Base-by-base conservation (phyloP, 2,888 invertebrate genomes). In the Petrophora chlorosata region DNA sequence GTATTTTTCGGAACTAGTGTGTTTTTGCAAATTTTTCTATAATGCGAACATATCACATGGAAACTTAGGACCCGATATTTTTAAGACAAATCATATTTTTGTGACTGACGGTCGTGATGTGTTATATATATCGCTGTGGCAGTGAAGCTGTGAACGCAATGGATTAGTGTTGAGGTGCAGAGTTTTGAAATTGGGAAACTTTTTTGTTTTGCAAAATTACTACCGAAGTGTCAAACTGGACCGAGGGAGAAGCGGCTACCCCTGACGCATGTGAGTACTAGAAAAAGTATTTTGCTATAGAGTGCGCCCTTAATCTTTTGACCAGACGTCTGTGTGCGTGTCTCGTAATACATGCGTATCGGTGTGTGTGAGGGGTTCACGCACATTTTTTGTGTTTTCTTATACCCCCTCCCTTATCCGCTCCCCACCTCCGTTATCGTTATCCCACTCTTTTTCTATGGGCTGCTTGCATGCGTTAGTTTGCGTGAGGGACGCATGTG, bases 171-270 rank as follows among this genome's bases (percentile, higher is more conserved):
- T 79, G 86, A 74, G 76, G 79, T 83, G 80, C 82, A 85, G 82
- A 81, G 65, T 70, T 80, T 73, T 73, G 68, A 63, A 67, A 82
- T 79, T 76, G 74, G 75, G 39, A 25, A 79, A 80, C 79, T 79
- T 84, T 82, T 82, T 79, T 74, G 76, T 85, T 80, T 77, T 72
- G 73, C 80, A 89, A 89, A 88, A 90, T 90, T 90, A 84, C 87
- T 81, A 85, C 88, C 88, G 72, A 88, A 83, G 86, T 90, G 85
- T 86, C 89, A 87, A 88, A 85, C 88, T 90, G 89, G 89, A 89
- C 84, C 82, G 89, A 88, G 77, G 88, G 83, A 79, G 89, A 84
- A 67, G 80, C 85, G 81, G 78, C 86, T 85, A 79, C 89, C 85
- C 84, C 89, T 89, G 89, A 88, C 89, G 89, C 82, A 90, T 90